Evolutionary conservation across 2,797 vertebrate genomes (phyloP), one percentile per base, ranked within the genome.

Genomic region (Lithobates sylvaticus): DNA sequence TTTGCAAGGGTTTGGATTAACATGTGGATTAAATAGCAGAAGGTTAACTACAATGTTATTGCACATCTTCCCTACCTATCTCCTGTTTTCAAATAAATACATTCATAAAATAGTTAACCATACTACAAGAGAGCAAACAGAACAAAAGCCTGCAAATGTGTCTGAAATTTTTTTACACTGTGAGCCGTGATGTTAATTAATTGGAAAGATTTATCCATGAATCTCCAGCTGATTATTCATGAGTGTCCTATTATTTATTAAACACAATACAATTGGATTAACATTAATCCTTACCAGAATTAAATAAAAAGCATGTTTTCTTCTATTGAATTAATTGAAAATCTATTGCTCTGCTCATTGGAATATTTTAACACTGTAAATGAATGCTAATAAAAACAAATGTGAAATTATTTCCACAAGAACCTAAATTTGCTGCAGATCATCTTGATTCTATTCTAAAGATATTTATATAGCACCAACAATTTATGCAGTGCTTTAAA

Each of bases 211-310:
- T 78, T 78, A 72, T 47, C 44, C 61, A 86, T 64, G 85, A 65
- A 10, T 26, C 13, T 85, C 88, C 67, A 65, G 0, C 6, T 88
- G 86, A 89, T 87, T 42, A 89, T 90, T 85, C 58, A 64, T 75
- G 27, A 61, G 75, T 88, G 64, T 10, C 86, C 86, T 84, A 68
- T 88, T 89, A 88, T 89, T 91, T 44, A 82, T 87, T 72, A 36
- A 86, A 18, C 61, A 27, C 78, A 89, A 72, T 89, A 61, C 34
- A 78, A 32, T 0, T 0, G 87, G 76, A 88, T 69, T 85, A 89
- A 77, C 87, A 47, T 13, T 80, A 85, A 84, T 69, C 42, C 10
- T 78, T 61, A 26, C 82, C 86, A 61, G 74, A 80, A 89, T 54
- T 75, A 73, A 27, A 87, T 88, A 89, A 3, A 0, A 0, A 21